Evolutionary conservation across 2,888 invertebrate species (phyloP), one percentile per base, ranked within the genome.

Genomic region (Synergus gifuensis): DNA sequence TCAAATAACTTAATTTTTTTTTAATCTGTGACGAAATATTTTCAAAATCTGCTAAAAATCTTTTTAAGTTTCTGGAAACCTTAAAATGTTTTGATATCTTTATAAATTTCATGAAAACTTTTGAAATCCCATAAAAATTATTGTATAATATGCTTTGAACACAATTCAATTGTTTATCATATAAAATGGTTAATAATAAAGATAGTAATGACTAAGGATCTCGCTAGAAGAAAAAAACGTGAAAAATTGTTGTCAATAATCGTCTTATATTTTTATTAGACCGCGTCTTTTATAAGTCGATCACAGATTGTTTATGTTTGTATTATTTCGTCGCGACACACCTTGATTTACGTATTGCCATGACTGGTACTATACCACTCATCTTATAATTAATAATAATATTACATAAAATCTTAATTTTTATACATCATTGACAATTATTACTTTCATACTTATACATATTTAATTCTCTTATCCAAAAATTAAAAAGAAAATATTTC

Each of bases 251-350:
- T 2, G 2, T 54, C n/a, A 54, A 54, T 54, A 54, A 54, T 54
- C 2, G 46, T 12, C n/a, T 73, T 54, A 46, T 12, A 46, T 49
- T 54, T 73, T 73, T 49, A 73, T 36, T 73, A 36, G 54, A 54
- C 36, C 36, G 49, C 36, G 36, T 54, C 78, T 77, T 82, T 83
- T 84, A 87, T 77, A 85, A 81, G 80, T 88, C 83, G 87, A 91
- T 91, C 91, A 91, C 91, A 91, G 91, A 83, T 91, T 84, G 85
- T 87, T 91, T 90, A 91, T 90, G 88, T 89, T 89, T 88, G 82
- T 83, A 79, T 81, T 86, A 79, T 80, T 80, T 79, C 54, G 36
- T 80, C 16, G n/a, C 36, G 28, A 73, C 36, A 54, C 16, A 28
- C 28, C 22, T 54, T 28, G 11, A 16, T 54, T 54, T 54, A 73